Conservation (phyloP, 2,113 vertebrate genomes). For the Lates calcarifer region DNA sequence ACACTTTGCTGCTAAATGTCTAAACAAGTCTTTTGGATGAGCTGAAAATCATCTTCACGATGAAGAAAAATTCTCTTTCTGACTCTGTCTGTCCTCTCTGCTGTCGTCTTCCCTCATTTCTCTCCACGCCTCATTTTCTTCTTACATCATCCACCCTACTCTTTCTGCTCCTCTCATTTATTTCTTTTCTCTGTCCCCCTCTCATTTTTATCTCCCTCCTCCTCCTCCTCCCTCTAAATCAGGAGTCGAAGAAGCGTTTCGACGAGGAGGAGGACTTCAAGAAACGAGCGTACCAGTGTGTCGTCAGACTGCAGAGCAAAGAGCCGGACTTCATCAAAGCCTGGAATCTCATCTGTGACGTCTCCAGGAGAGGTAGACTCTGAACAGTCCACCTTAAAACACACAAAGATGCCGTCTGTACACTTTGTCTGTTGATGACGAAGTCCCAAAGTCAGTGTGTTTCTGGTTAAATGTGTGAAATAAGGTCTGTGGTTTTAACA, state of each 20-base stretch:
- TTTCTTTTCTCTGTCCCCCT: not conserved
- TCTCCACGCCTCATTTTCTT: not conserved
- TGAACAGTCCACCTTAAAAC: not conserved
- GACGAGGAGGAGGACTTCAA: conserved; percentile 97
- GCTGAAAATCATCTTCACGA: not conserved
- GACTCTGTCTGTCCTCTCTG: not conserved
- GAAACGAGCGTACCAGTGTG: conserved; percentile 94
- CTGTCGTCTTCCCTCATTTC: not conserved
- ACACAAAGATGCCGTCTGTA: not conserved
- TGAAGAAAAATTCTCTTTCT: not conserved
- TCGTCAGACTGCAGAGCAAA: conserved; percentile 96
- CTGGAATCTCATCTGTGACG: conserved; percentile 97
- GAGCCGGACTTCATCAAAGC: conserved; percentile 92
- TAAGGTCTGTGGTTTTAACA: too few species aligned
- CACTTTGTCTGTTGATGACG: too few species aligned
- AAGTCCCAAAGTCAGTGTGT: too few species aligned
- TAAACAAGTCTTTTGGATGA: not conserved
- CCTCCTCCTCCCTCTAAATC: conserved; percentile 10
- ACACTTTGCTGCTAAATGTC: too few species aligned
- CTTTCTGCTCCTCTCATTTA: not conserved
- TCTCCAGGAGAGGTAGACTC: conserved; percentile 89
- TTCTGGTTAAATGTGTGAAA: too few species aligned
- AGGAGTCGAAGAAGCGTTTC: conserved; percentile 98
- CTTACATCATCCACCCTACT: not conserved
- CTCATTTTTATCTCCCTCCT: not conserved